Evolutionary conservation across 2,113 vertebrate genomes (phyloP), one percentile per base, ranked within the genome.

Genomic region (Anarhynchus alexandrinus): DNA sequence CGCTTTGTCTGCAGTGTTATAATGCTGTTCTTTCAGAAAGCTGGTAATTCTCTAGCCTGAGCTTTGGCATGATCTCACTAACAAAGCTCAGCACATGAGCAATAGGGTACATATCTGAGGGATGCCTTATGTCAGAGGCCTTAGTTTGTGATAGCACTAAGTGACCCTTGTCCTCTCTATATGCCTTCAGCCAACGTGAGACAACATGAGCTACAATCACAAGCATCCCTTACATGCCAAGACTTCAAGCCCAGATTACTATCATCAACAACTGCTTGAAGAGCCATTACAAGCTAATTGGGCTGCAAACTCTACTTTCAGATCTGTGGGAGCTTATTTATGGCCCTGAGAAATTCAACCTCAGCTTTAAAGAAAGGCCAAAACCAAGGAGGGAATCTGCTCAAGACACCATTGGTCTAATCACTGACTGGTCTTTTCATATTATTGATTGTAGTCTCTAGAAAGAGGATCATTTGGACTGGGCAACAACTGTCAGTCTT

Each of bases 11-110:
- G 45, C 26, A 13, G 64, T 79, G 65, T 80, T 92, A 95, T 92
- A 96, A 96, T 84, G 94, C 88, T 78, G 79, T 82, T 84, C 92
- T 95, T 95, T 97, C 81, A 96, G 89, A 89, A 88, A 91, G 91
- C 84, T 94, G 91, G n/a, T 94, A 69, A 84, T 94, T 94, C 87
- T 87, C 49, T 61, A 85, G 95, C 62, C 30, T 65, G 74, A 82
- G 77, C 81, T 88, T 89, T 87, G 81, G 66, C 91, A 34, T 64
- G 20, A 69, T 92, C 81, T 94, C 80, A 29, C 61, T 76, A 72
- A 83, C 65, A 91, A 79, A 82, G 84, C 91, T 93, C 86, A 87
- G 84, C 86, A 88, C 86, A 79, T 66, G 89, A 62, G 51, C 89
- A 80, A 2, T 25, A 58, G 91, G 84, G 81, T 77, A 14, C 65